phyloP scores from a whole-genome alignment of 2,797 vertebrate species.

The Percopsis omiscomaycus region DNA sequence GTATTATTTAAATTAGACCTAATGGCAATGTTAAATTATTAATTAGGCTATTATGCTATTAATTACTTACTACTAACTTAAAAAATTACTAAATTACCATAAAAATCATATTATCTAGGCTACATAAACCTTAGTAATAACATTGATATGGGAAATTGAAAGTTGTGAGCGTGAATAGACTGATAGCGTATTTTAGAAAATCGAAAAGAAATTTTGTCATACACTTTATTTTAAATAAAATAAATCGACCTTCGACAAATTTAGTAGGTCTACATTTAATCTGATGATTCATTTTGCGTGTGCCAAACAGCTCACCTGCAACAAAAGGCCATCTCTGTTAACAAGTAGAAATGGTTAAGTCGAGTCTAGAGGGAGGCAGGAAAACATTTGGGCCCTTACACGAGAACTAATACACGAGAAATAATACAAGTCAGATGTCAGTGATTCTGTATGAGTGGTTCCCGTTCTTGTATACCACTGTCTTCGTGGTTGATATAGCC shows the following conservation, averaged over 20 bases:
- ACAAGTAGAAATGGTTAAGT: background rate
- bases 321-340: conserved; percentile 1
- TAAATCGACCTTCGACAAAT: no score
- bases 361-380: conserved; percentile 21
- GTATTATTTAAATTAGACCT: background rate
- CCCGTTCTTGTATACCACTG: conserved; percentile 7
- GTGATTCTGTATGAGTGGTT: conserved; percentile 20
- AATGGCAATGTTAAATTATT: conserved; percentile 7
- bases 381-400: conserved; percentile 32
- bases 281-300: no score
- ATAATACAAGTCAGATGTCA: conserved; percentile 69
- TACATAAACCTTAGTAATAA: background rate
- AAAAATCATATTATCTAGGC: conserved; percentile 48
- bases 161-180: no score
- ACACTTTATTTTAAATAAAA: no score
- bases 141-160: conserved; percentile 13
- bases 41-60: background rate
- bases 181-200: background rate
- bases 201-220: conserved; percentile 28
- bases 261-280: no score
- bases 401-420: conserved; percentile 40
- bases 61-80: background rate
- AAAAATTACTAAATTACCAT: conserved; percentile 17
- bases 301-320: background rate
- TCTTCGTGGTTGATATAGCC: conserved; percentile 25